phyloP scores from a whole-genome alignment of 2,797 vertebrate genomes.

The Melopsittacus undulatus region DNA sequence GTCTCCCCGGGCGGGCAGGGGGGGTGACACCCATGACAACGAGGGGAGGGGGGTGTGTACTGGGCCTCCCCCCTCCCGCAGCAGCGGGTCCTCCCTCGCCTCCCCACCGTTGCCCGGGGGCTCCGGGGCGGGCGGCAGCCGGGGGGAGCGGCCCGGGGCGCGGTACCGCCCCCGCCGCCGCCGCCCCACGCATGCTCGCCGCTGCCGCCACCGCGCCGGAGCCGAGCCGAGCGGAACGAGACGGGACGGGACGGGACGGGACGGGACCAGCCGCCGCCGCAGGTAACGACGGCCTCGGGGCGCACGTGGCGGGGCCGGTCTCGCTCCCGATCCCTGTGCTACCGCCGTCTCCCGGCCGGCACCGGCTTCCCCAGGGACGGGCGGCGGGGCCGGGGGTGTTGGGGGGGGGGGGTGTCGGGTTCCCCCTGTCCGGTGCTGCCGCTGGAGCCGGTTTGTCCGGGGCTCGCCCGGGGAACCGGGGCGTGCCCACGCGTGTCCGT shows the following conservation, averaged over 20 bases:
- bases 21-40: background rate
- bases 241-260: background rate
- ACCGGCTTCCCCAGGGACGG: background rate
- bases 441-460: background rate
- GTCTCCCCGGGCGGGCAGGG: background rate
- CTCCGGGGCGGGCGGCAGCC: background rate
- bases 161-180: slow-evolving; percentile 6
- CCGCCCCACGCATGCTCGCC: slow-evolving; percentile 48
- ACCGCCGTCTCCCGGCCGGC: background rate
- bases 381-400: background rate
- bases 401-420: background rate
- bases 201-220: background rate
- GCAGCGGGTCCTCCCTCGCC: background rate
- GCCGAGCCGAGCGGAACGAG: background rate
- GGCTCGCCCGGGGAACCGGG: background rate
- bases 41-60: background rate
- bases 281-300: slow-evolving; percentile 1
- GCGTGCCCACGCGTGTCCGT: background rate
- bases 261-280: background rate
- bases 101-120: background rate
- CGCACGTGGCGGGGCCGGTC: background rate
- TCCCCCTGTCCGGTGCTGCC: background rate
- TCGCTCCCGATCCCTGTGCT: background rate
- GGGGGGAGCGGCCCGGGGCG: slow-evolving; percentile 18
- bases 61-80: background rate